A percentile compares a stretch with the other conserved stretches of the same genome.
Conservation (phyloP, 2,113 vertebrate genomes). For the Thalassarche chlororhynchos region DNA sequence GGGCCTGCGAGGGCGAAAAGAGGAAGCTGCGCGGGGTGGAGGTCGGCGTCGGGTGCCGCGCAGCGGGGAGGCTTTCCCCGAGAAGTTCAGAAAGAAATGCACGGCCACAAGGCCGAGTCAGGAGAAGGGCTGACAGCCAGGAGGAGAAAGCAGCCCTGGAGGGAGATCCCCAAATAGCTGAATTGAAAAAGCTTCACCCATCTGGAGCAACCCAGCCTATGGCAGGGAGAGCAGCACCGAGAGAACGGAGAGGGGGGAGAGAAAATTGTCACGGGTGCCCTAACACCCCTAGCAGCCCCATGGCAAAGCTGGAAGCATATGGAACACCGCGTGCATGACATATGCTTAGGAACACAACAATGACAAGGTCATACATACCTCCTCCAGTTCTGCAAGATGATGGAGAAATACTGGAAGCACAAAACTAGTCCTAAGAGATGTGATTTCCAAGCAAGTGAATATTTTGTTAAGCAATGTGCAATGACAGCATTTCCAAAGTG, state of each 20-base stretch:
- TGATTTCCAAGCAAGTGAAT: neutral
- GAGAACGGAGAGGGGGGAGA: rapidly evolving
- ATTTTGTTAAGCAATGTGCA: neutral
- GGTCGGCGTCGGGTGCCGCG: rapidly evolving
- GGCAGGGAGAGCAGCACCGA: no score
- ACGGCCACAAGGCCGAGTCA: neutral
- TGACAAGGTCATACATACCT: neutral
- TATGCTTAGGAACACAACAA: neutral
- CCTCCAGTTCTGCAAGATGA: neutral
- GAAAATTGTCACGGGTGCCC: rapidly evolving
- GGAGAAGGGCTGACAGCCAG: neutral
- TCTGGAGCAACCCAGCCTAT: neutral
- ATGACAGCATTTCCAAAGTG: neutral
- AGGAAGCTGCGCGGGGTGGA: rapidly evolving
- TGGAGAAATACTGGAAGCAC: neutral
- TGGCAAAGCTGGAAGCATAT: neutral
- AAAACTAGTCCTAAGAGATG: neutral
- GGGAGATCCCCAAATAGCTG: neutral
- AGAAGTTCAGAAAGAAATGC: neutral
- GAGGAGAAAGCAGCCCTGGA: neutral
- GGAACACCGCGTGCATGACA: rapidly evolving
- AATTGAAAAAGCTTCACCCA: neutral
- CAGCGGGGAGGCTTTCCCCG: neutral
- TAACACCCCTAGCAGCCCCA: neutral
- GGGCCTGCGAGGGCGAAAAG: neutral